These are phyloP conservation scores for Salvelinus namaycush DNA, from an alignment of 2,113 vertebrate genomes.

Conservation along the genomic window DNA sequence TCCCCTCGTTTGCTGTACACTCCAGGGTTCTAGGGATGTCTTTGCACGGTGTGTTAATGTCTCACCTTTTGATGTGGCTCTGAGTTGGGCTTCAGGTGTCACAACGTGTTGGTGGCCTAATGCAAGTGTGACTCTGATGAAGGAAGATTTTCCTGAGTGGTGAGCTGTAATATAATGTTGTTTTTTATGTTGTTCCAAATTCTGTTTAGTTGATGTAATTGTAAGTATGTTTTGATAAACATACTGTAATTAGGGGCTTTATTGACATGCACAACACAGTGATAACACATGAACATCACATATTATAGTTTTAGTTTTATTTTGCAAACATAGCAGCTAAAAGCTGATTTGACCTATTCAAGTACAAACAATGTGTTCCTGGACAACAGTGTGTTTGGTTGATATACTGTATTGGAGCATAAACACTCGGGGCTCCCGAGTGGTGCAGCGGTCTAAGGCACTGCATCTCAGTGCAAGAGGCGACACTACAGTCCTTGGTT, in stretches of 20 bases:
- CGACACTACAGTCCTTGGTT: no score
- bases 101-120: neutral
- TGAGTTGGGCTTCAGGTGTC: neutral
- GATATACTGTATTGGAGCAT: no score
- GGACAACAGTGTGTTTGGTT: no score
- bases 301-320: neutral
- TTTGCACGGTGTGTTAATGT: conserved; percentile 22
- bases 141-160: neutral
- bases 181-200: no score
- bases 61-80: conserved; percentile 2
- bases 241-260: neutral
- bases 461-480: no score
- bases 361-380: no score
- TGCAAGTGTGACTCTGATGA: no score
- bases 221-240: neutral
- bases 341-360: no score
- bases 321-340: neutral
- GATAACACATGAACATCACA: neutral
- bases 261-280: neutral
- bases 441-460: no score
- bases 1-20: no score
- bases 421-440: no score
- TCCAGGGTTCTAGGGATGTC: conserved; percentile 27
- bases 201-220: neutral
- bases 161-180: neutral